Percentiles rank a stretch among this genome's conserved stretches.
phyloP scores from a whole-genome alignment of 1,140 invertebrate genomes.

The Paraescarpia echinospica region DNA sequence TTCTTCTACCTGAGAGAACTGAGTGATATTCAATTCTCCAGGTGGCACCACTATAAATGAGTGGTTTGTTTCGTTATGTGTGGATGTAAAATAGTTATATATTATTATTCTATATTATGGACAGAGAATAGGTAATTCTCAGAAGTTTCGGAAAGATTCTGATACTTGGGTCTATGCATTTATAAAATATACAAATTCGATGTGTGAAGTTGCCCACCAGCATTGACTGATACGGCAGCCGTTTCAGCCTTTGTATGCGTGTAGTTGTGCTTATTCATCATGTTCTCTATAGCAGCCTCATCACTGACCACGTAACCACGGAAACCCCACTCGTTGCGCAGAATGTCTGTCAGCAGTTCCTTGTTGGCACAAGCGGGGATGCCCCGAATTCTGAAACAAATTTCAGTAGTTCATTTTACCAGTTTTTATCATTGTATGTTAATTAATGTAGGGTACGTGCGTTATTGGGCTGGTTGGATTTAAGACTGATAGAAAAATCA shows the following conservation, averaged over 20 bases:
- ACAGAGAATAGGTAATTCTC: too few relatives aligned
- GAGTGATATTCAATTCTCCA: too few relatives aligned
- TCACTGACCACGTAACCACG: slow-evolving; percentile 54
- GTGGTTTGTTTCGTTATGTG: too few relatives aligned
- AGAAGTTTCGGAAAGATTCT: not conserved
- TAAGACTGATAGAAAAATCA: too few relatives aligned
- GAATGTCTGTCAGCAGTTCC: slow-evolving; percentile 45
- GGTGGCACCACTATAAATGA: too few relatives aligned
- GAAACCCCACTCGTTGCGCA: slow-evolving; percentile 47
- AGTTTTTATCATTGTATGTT: not conserved
- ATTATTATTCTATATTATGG: too few relatives aligned
- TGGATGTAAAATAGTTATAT: too few relatives aligned
- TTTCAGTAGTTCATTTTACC: not conserved
- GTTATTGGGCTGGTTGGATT: too few relatives aligned
- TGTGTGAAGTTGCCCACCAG: slow-evolving; percentile 38
- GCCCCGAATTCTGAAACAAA: slow-evolving; percentile 45
- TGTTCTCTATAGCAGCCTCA: slow-evolving; percentile 48
- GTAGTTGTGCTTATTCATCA: slow-evolving; percentile 46
- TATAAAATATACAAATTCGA: not conserved
- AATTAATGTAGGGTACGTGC: not conserved
- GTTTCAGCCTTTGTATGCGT: slow-evolving; percentile 40
- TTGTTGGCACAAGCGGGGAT: slow-evolving; percentile 52
- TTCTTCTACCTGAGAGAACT: too few relatives aligned
- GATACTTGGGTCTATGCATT: not conserved
- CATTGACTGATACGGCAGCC: slow-evolving; percentile 46